Percentiles rank a stretch among this genome's conserved stretches.
Evolutionary conservation across 2,113 vertebrate genomes (phyloP).

Genomic region (Camelus bactrianus): DNA sequence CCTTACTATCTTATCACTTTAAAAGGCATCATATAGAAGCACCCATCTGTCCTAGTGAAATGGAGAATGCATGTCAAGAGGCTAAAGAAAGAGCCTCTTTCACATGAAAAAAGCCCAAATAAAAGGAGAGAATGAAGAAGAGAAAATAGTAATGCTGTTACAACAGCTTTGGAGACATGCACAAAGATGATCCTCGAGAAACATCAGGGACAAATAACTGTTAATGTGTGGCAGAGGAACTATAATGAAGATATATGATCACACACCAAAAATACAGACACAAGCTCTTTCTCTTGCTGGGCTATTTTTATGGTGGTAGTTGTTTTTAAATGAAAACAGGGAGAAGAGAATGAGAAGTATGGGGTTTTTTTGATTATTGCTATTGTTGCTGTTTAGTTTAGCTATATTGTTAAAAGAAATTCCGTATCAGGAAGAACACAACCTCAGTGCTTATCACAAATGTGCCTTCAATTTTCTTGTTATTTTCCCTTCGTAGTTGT

Average conservation of each 20-base stretch:
- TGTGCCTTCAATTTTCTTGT: conserved; percentile 28
- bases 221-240: conserved; percentile 17
- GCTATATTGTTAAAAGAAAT: background rate
- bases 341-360: background rate
- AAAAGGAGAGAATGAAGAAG: conserved; percentile 24
- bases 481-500: background rate
- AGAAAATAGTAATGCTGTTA: conserved; percentile 51
- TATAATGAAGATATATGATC: background rate
- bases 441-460: background rate
- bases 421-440: background rate
- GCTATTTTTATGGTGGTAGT: background rate
- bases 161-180: background rate
- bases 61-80: conserved; percentile 40
- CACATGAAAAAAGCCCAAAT: background rate
- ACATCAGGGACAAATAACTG: conserved; percentile 24
- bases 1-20: conserved; percentile 46
- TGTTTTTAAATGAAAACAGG: background rate
- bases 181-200: conserved; percentile 54
- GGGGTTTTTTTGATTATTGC: background rate
- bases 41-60: background rate
- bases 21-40: conserved; percentile 56
- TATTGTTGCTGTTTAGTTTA: conserved; percentile 5
- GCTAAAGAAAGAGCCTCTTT: conserved; percentile 27
- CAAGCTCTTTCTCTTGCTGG: background rate
- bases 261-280: conserved; percentile 31